phyloP scores from a whole-genome alignment of 2,113 vertebrate genomes.

The Urocynchramus pylzowi region DNA sequence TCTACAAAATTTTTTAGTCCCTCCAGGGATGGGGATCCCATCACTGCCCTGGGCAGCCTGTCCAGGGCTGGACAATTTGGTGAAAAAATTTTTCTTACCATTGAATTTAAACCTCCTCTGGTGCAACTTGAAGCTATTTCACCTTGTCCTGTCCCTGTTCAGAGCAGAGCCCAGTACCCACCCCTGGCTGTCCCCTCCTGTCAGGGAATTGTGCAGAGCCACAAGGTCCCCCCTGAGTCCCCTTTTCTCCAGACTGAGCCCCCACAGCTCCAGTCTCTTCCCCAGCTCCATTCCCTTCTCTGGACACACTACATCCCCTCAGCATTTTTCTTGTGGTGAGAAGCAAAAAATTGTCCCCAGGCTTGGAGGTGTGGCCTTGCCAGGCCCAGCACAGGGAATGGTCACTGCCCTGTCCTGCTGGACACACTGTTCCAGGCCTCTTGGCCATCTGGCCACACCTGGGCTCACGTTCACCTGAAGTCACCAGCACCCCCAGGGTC shows the following conservation, averaged over 20 bases:
- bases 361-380: background rate
- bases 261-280: background rate
- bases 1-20: background rate
- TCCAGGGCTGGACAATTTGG: background rate
- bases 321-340: background rate
- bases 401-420: background rate
- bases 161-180: rapidly evolving
- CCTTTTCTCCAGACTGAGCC: background rate
- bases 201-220: background rate
- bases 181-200: background rate
- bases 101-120: background rate
- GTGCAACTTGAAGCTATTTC: background rate
- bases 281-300: background rate
- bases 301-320: background rate
- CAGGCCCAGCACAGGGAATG: background rate
- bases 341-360: too few species aligned
- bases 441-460: background rate
- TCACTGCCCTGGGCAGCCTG: background rate
- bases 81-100: background rate
- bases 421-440: background rate
- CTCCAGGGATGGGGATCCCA: background rate
- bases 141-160: background rate
- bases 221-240: background rate
- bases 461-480: background rate
- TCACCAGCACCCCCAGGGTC: background rate